Base-by-base conservation (phyloP, 2,113 vertebrate species). In the Gallinago media region DNA sequence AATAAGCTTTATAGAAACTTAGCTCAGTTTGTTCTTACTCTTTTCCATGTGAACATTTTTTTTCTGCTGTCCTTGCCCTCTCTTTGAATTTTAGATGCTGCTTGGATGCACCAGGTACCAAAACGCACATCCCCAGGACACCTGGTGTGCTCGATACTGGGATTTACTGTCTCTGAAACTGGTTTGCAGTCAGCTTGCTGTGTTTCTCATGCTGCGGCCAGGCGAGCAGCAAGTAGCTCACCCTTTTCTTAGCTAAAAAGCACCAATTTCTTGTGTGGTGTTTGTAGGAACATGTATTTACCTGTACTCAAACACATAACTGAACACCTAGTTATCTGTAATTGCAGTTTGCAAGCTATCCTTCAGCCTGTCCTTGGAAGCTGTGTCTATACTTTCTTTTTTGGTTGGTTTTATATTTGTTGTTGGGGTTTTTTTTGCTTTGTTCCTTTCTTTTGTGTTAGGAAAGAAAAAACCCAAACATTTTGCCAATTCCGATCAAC, bases 191-290 rank as follows among this genome's bases (percentile, higher is more conserved):
- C 54, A 34, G 6, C 31, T 47, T 38, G 38, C 36, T 54, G 66
- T 17, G 32, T 66, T 76, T 56, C 34, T 74, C 14, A 15, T 0
- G 1, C n/a, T 0, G 0, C 12, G 36, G 16, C 18, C 58, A 17
- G 29, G 17, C 29, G 34, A 36, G 20, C 8, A 15, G 54, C 26
- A 11, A 59, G 55, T 27, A 36, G 6, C 42, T 84, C 65, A 13
- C 14, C 42, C 15, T 42, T 73, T 86, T 62, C 0, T 2, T 23
- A 36, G 42, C 68, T 38, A 5, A 71, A n/a, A 2, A 36, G 2
- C 56, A 63, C 13, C 20, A 5, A 1, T 78, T 87, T 59, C 44
- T 34, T 1, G 4, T 31, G 36, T 31, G 63, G 2, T 22, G 12
- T 34, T 31, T 47, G 29, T 31, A 4, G 49, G 54, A 36, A 13